Evolutionary conservation across 2,888 invertebrate genomes (phyloP).

Genomic region (Hecatera dysodea): DNA sequence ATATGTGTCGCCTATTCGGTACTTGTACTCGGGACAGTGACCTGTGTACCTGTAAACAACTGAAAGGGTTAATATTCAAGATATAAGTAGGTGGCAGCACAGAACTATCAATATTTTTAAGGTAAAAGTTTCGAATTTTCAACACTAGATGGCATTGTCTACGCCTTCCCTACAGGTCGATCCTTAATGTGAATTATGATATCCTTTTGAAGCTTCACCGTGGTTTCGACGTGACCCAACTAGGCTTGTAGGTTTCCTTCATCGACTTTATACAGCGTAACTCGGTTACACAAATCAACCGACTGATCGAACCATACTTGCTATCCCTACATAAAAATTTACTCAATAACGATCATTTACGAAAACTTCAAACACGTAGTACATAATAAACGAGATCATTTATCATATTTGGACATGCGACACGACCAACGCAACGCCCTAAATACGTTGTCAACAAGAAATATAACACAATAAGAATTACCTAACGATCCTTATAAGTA

Average conservation of each 20-base stretch:
- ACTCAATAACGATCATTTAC: slow-evolving; percentile 41
- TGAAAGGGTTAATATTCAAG: not conserved
- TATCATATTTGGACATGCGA: slow-evolving; percentile 67
- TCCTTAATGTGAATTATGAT: not conserved
- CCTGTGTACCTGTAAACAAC: slow-evolving; percentile 92
- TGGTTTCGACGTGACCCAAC: slow-evolving; percentile 26
- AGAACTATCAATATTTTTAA: too few species aligned
- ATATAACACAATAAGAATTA: slow-evolving; percentile 48
- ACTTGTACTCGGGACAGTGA: slow-evolving; percentile 94
- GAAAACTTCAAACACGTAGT: slow-evolving; percentile 45
- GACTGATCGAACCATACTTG: slow-evolving; percentile 28
- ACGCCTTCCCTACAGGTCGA: too few species aligned
- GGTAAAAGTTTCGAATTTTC: too few species aligned
- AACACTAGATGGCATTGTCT: too few species aligned
- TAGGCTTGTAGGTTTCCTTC: slow-evolving; percentile 25
- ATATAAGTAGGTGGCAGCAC: too few species aligned
- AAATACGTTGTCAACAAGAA: slow-evolving; percentile 63
- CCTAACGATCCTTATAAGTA: slow-evolving; percentile 64
- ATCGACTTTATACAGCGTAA: slow-evolving; percentile 24
- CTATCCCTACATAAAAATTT: slow-evolving; percentile 17
- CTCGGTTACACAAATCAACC: slow-evolving; percentile 34
- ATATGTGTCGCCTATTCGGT: slow-evolving; percentile 94
- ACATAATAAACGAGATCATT: slow-evolving; percentile 56
- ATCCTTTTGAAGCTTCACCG: not conserved
- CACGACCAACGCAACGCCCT: slow-evolving; percentile 58